A percentile compares a stretch with the other conserved stretches of the same genome.
phyloP scores from a whole-genome alignment of 1,140 invertebrate species.

The Tetranychus cinnabarinus region DNA sequence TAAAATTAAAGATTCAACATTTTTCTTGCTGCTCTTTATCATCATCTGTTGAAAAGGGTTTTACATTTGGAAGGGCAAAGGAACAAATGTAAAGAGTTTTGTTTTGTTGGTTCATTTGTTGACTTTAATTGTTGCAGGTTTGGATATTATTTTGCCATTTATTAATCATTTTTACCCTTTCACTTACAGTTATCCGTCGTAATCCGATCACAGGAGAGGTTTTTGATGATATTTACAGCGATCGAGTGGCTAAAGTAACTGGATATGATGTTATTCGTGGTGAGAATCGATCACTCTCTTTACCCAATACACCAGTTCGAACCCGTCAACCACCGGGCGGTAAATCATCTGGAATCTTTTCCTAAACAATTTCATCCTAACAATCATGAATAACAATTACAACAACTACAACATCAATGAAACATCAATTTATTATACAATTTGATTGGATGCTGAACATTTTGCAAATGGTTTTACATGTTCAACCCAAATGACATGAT shows the following conservation, averaged over 20 bases:
- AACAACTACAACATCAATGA: neutral
- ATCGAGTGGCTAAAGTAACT: neutral
- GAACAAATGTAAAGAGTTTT: neutral
- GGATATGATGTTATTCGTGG: constrained; percentile 1
- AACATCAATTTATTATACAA: neutral
- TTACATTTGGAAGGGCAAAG: too few relatives aligned
- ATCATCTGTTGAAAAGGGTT: too few relatives aligned
- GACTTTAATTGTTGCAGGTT: neutral
- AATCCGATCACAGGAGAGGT: constrained; percentile 11
- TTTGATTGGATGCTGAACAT: neutral
- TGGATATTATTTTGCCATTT: neutral
- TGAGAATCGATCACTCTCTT: constrained; percentile 3
- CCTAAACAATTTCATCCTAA: neutral
- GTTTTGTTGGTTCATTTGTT: neutral
- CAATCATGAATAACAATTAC: neutral
- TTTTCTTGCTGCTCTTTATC: neutral
- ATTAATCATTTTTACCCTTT: neutral
- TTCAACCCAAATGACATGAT: neutral
- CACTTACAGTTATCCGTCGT: constrained; percentile 1
- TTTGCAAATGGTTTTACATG: neutral
- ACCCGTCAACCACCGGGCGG: constrained; percentile 10
- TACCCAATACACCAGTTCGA: constrained; percentile 7
- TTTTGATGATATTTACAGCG: constrained; percentile 1
- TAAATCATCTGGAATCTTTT: constrained; percentile 1
- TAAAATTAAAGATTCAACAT: neutral